These are phyloP conservation scores for Pachliopta kotzebuea DNA, from an alignment of 2,888 invertebrate genomes.

Conservation along the genomic window DNA sequence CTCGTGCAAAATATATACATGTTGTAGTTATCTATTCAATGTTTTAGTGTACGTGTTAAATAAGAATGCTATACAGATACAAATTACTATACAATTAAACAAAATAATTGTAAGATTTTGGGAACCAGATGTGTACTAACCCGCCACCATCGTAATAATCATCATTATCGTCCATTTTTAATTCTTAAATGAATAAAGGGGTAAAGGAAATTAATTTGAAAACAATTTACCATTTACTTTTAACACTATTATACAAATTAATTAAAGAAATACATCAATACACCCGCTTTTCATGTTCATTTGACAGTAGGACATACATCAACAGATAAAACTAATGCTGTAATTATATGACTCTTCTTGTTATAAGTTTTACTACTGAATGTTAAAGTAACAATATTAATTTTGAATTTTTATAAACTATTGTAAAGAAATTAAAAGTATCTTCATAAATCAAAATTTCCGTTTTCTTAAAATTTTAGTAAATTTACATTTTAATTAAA, in stretches of 20 bases:
- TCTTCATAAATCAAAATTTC: no score
- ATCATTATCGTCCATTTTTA: constrained; percentile 67
- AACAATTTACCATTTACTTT: constrained; percentile 53
- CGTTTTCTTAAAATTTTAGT: no score
- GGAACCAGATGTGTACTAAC: constrained; percentile 60
- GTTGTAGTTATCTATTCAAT: no score
- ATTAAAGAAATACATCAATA: constrained; percentile 26
- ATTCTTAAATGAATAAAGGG: constrained; percentile 30
- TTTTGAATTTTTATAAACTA: no score
- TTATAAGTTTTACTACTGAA: no score
- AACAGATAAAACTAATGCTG: neutral
- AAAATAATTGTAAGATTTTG: constrained; percentile 25
- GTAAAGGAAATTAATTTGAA: constrained; percentile 35
- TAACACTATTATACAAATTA: constrained; percentile 31
- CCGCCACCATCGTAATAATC: constrained; percentile 75
- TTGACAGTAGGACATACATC: constrained; percentile 6
- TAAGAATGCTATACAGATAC: neutral
- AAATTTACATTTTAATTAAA: no score
- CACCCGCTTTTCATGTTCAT: constrained; percentile 28
- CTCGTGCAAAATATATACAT: no score
- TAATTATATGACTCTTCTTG: neutral
- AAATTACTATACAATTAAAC: neutral
- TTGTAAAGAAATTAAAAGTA: no score
- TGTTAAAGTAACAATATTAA: no score
- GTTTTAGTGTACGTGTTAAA: neutral